Evolutionary conservation across 2,113 vertebrate species (phyloP).

Genomic region (Ceyx cyanopectus): DNA sequence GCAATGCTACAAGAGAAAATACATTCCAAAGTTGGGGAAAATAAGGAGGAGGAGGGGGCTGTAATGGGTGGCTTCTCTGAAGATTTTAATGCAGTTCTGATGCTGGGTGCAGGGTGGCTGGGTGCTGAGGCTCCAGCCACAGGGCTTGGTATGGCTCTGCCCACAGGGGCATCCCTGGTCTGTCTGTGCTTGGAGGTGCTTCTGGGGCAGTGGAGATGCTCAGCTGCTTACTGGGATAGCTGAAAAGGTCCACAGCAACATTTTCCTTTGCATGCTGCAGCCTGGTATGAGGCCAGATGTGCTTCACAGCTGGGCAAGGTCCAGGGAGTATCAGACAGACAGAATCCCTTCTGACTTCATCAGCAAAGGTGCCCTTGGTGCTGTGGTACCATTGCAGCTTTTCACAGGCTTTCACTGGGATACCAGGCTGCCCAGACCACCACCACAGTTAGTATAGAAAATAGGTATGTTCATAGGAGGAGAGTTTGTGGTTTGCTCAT

Average conservation of each 20-base stretch:
- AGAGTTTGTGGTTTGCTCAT: background rate
- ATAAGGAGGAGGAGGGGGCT: background rate
- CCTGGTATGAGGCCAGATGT: background rate
- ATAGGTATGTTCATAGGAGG: background rate
- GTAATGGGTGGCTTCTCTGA: background rate
- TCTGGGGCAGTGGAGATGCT: background rate
- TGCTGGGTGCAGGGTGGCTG: background rate
- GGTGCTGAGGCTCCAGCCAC: background rate
- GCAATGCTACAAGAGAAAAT: background rate
- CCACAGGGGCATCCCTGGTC: rapidly evolving
- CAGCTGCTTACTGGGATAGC: background rate
- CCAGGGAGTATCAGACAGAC: background rate
- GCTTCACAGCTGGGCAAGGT: background rate
- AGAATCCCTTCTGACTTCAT: background rate
- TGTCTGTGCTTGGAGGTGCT: rapidly evolving
- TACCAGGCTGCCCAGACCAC: background rate
- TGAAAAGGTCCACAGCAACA: rapidly evolving
- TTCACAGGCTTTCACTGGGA: background rate
- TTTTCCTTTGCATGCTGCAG: background rate
- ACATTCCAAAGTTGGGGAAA: background rate
- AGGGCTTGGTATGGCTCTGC: background rate
- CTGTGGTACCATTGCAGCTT: background rate
- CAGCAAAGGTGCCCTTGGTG: background rate
- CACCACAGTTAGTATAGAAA: background rate
- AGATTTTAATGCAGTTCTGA: background rate